Base-by-base conservation (phyloP, 1,140 invertebrate species). In the Aphelenchoides fujianensis region DNA sequence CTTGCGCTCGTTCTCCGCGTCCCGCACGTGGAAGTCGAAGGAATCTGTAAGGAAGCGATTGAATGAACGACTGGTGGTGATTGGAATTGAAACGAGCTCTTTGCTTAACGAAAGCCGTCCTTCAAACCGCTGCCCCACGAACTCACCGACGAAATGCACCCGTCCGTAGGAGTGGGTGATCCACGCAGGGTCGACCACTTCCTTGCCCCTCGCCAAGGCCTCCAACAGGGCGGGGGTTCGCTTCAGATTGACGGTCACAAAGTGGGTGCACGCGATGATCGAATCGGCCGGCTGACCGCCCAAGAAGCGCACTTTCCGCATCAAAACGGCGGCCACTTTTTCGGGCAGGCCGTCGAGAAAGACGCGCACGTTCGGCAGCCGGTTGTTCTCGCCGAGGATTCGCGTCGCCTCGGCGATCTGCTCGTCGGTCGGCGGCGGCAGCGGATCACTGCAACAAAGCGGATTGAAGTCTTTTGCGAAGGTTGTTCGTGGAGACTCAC, bases 251-350 rank as follows among this genome's bases (percentile, higher is more conserved):
- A 64, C n/a, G 32, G 63, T 67, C 12, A 76, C 71, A 53, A 74
- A 74, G 61, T 76, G 74, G 19, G 74, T 76, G 35, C 74, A 76
- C 19, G 41, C 27, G 27, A 34, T 36, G n/a, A 75, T 41, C 3
- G 27, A 66, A 3, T 48, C 63, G 27, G 16, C 28, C 0, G 73
- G 35, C 34, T 74, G 23, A 19, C 53, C 74, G 3, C 71, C 75
- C 2, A 75, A 30, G 68, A 75, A 78, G 1, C 68, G 69, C 16
- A 70, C 36, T 32, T 77, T 75, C 41, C 41, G 34, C 2, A 64
- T 74, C 69, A 75, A 36, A 37, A 34, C 34, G 3, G 70, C 75
- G n/a, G 73, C 32, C 35, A 78, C 54, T 9, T 35, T 30, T 5
- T 37, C 16, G 16, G 37, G 28, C n/a, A 75, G 41, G 1, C 74